These are phyloP conservation scores for Trissolcus brochymenae DNA, from an alignment of 2,888 invertebrate genomes.

Conservation along the genomic window DNA sequence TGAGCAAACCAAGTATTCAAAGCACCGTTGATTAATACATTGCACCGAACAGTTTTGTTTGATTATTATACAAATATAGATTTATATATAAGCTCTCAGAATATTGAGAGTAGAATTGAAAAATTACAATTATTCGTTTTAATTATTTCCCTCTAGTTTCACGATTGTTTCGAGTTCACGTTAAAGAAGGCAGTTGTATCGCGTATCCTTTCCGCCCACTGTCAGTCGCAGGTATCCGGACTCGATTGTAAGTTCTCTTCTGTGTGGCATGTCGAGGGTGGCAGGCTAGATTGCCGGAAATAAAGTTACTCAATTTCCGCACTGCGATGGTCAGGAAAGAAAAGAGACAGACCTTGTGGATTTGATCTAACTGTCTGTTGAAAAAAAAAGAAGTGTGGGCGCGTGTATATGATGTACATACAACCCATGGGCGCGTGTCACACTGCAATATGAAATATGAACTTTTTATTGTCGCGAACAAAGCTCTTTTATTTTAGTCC, in stretches of 20 bases:
- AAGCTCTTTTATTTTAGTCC: constrained; percentile 27
- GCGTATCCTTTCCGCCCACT: constrained; percentile 40
- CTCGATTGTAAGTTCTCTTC: constrained; percentile 47
- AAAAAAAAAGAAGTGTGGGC: constrained; percentile 36
- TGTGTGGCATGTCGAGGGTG: constrained; percentile 34
- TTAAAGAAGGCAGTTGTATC: constrained; percentile 39
- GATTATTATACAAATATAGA: background rate
- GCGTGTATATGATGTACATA: constrained; percentile 36
- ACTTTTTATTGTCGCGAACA: constrained; percentile 35
- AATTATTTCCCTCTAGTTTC: constrained; percentile 54
- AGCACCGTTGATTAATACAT: too few species aligned
- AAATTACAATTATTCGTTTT: constrained; percentile 59
- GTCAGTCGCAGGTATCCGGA: constrained; percentile 54
- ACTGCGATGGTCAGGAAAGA: constrained; percentile 53
- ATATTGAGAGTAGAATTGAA: constrained; percentile 32
- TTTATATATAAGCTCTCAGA: background rate
- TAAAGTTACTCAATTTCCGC: constrained; percentile 59
- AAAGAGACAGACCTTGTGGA: constrained; percentile 50
- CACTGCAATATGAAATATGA: constrained; percentile 36
- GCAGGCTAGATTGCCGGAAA: constrained; percentile 56
- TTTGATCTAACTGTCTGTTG: constrained; percentile 44
- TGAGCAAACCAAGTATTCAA: too few species aligned
- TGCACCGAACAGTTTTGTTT: background rate
- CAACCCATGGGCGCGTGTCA: constrained; percentile 10
- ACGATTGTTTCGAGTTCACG: constrained; percentile 41